phyloP scores from a whole-genome alignment of 2,113 vertebrate genomes.

The Melospiza melodia region DNA sequence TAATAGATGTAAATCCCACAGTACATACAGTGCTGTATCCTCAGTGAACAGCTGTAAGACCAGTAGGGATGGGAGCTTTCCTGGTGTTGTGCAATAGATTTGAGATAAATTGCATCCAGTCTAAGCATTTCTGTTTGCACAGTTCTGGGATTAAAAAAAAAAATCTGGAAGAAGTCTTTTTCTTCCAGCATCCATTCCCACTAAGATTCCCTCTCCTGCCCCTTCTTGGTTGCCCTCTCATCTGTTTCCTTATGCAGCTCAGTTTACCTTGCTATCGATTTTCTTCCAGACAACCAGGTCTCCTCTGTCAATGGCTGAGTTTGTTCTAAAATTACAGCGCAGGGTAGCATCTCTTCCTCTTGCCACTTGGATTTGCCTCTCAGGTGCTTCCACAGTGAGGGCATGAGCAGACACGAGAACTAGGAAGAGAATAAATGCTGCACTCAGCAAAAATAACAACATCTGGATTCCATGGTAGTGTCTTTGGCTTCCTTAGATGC shows the following conservation, averaged over 20 bases:
- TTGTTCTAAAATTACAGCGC: constrained; percentile 75
- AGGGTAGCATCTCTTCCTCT: constrained; percentile 70
- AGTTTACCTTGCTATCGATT: not conserved
- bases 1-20: not conserved
- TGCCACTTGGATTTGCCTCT: constrained; percentile 56
- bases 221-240: not conserved
- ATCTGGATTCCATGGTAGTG: not conserved
- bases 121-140: not conserved
- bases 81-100: not conserved
- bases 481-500: not conserved
- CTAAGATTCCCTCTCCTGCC: not conserved
- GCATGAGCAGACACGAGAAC: constrained; percentile 68
- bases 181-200: not conserved
- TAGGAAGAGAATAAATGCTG: constrained; percentile 50
- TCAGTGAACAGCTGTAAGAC: not conserved
- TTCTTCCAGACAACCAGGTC: constrained; percentile 71
- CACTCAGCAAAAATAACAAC: not conserved
- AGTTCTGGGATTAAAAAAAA: not conserved
- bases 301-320: fast-evolving
- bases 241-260: not conserved
- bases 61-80: not conserved
- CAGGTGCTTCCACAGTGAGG: constrained; percentile 74
- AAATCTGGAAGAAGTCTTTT: not conserved
- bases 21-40: not conserved
- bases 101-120: not conserved